A percentile compares a stretch with the other conserved stretches of the same genome.
phyloP scores from a whole-genome alignment of 2,888 invertebrate genomes.

The Alitta virens region DNA sequence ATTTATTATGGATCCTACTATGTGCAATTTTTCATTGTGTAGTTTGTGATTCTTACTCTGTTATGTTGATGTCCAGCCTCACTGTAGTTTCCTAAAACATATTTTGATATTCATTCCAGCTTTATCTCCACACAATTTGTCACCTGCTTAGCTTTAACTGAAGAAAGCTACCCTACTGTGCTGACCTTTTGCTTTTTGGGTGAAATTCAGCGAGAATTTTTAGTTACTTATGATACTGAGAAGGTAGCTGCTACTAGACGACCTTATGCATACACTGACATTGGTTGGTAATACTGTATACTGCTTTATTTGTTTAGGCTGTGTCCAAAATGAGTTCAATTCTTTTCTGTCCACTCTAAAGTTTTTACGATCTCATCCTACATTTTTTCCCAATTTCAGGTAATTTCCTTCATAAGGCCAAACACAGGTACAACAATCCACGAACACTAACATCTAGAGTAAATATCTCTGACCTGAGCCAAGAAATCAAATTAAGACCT shows the following conservation, averaged over 20 bases:
- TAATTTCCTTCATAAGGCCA: conserved; percentile 38
- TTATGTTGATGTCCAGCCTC: too few species aligned
- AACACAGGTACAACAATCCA: conserved; percentile 44
- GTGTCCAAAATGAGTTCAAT: background rate
- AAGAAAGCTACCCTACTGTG: conserved; percentile 55
- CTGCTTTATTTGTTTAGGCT: background rate
- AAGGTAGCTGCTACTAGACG: conserved; percentile 52
- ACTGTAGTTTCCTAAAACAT: too few species aligned
- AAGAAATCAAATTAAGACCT: conserved; percentile 41
- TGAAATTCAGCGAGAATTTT: conserved; percentile 58
- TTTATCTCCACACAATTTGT: conserved; percentile 54
- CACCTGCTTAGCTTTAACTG: conserved; percentile 55
- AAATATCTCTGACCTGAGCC: conserved; percentile 40
- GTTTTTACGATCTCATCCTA: too few species aligned
- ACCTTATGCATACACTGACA: conserved; percentile 59
- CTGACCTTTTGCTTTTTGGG: conserved; percentile 59
- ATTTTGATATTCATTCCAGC: conserved; percentile 29
- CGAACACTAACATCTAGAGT: conserved; percentile 40
- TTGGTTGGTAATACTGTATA: conserved; percentile 55
- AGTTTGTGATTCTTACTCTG: background rate
- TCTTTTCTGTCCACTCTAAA: background rate
- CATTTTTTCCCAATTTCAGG: conserved; percentile 32
- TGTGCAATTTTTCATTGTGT: too few species aligned
- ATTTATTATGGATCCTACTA: too few species aligned
- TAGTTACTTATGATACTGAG: conserved; percentile 49